Conservation (phyloP, 1,140 invertebrate genomes). For the Scaptomyza hsui region DNA sequence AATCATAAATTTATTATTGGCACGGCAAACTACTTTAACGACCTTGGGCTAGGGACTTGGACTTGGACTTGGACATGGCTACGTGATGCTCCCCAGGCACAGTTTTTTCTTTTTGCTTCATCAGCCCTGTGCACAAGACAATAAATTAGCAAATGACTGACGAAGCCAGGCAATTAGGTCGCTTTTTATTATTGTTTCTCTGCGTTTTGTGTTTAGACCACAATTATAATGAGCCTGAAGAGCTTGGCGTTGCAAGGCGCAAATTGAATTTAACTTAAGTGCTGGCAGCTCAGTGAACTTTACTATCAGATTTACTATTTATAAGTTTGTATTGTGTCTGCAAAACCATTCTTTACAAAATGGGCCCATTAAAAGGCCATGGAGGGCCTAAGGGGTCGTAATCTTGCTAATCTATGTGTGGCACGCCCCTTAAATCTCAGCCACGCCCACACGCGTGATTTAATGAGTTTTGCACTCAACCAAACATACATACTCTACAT, state of each 20-base stretch:
- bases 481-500: not conserved
- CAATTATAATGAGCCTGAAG: slow-evolving; percentile 16
- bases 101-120: slow-evolving; percentile 40
- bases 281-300: slow-evolving; percentile 2
- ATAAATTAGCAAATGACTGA: slow-evolving; percentile 51
- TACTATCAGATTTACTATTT: slow-evolving; percentile 18
- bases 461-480: slow-evolving; percentile 61
- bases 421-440: slow-evolving; percentile 48
- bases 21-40: slow-evolving; percentile 44
- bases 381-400: slow-evolving; percentile 2
- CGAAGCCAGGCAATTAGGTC: slow-evolving; percentile 36
- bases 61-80: slow-evolving; percentile 34
- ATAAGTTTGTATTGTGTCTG: slow-evolving; percentile 7
- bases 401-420: slow-evolving; percentile 11
- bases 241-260: slow-evolving; percentile 5
- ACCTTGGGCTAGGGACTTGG: slow-evolving; percentile 57
- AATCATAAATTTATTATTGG: slow-evolving; percentile 77
- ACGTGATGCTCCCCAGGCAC: slow-evolving; percentile 42
- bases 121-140: slow-evolving; percentile 23
- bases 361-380: not conserved
- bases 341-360: not conserved
- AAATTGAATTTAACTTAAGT: slow-evolving; percentile 68
- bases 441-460: slow-evolving; percentile 52
- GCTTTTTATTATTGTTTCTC: slow-evolving; percentile 44
- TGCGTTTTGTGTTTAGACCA: slow-evolving; percentile 10